Percentiles rank a stretch among this genome's conserved stretches.
Evolutionary conservation across 2,888 invertebrate genomes (phyloP).

Genomic region (Drosophila setosimentum): DNA sequence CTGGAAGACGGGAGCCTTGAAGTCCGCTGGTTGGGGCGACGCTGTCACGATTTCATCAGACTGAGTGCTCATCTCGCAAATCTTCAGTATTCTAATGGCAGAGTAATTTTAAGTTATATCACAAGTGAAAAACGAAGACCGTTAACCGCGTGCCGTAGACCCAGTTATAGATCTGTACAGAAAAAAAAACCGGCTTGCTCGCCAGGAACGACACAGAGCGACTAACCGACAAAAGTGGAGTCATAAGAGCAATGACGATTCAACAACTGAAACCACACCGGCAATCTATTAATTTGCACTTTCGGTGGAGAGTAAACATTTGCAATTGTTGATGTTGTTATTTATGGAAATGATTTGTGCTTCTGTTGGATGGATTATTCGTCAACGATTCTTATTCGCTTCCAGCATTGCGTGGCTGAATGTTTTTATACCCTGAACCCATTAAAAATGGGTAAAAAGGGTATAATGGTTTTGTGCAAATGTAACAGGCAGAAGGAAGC

Average conservation of each 20-base stretch:
- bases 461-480: no score
- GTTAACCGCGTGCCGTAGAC: constrained; percentile 32
- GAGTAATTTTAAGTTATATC: constrained; percentile 46
- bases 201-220: constrained; percentile 35
- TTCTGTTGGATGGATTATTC: constrained; percentile 1
- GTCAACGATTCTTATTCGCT: constrained; percentile 16
- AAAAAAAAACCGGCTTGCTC: constrained; percentile 32
- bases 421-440: no score
- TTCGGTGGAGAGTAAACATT: constrained; percentile 39
- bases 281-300: constrained; percentile 63
- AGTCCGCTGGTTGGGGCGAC: constrained; percentile 57
- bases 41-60: constrained; percentile 34
- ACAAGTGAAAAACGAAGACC: constrained; percentile 57
- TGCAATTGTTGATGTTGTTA: constrained; percentile 16
- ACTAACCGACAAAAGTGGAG: constrained; percentile 40
- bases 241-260: constrained; percentile 7
- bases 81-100: constrained; percentile 14
- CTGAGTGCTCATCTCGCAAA: constrained; percentile 51
- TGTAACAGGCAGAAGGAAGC: no score
- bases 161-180: constrained; percentile 9
- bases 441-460: no score
- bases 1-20: constrained; percentile 79
- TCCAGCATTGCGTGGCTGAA: constrained; percentile 16
- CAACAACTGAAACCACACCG: constrained; percentile 24
- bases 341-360: constrained; percentile 28